Percentiles rank a stretch among this genome's conserved stretches.
Conservation (phyloP, 2,888 invertebrate genomes). For the Chouioia cunea region DNA sequence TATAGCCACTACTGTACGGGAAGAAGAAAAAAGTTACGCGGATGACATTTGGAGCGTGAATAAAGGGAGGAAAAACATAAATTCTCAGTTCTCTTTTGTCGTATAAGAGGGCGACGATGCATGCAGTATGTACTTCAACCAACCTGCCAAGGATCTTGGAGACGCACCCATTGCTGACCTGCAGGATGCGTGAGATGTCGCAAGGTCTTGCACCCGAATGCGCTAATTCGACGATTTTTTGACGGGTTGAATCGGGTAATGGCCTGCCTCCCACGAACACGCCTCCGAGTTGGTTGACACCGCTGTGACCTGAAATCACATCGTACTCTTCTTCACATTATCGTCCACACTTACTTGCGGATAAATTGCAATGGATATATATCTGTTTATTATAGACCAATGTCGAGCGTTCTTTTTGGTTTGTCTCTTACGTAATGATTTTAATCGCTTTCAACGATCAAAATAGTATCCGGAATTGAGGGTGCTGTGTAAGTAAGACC, state of each 20-base stretch:
- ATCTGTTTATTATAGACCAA: background rate
- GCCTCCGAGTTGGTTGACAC: slow-evolving; percentile 99
- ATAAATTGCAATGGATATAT: too few species aligned
- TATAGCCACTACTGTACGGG: too few species aligned
- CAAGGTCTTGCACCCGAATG: slow-evolving; percentile 98
- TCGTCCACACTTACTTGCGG: slow-evolving; percentile 13
- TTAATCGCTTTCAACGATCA: slow-evolving; percentile 2
- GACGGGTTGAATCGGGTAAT: slow-evolving; percentile 96
- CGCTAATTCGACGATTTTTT: slow-evolving; percentile 98
- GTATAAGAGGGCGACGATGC: slow-evolving; percentile 17
- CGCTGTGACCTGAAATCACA: slow-evolving; percentile 86
- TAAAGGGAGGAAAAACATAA: background rate
- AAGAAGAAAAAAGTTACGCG: too few species aligned
- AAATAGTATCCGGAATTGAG: background rate
- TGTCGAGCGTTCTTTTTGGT: background rate
- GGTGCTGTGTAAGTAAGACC: slow-evolving; percentile 22
- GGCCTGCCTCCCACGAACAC: slow-evolving; percentile 99
- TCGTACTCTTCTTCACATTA: slow-evolving; percentile 45
- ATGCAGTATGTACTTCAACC: slow-evolving; percentile 65
- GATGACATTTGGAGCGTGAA: slow-evolving; percentile 28
- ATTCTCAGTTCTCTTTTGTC: slow-evolving; percentile 30
- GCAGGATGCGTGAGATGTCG: slow-evolving; percentile 97
- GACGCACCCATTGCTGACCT: slow-evolving; percentile 99
- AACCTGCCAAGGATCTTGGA: slow-evolving; percentile 98
- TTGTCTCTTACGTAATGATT: slow-evolving; percentile 4